Base-by-base conservation (phyloP, 2,888 invertebrate genomes). In the Isoperla grammatica region DNA sequence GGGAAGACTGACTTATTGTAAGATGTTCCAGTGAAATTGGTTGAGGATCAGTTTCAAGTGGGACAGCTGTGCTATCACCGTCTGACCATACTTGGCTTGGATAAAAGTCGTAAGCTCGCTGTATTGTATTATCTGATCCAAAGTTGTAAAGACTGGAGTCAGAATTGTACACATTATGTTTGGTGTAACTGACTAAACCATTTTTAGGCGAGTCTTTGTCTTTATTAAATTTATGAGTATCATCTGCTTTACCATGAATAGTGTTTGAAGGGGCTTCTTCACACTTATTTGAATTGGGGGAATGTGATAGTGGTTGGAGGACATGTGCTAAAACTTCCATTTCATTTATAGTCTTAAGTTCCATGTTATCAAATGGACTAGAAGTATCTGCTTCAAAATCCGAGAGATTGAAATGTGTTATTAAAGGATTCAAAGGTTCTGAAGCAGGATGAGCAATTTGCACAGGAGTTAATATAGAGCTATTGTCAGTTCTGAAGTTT, bases 381-480 rank as follows among this genome's bases (percentile, higher is more conserved):
- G 91, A 90, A 54, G 89, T 91, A 71, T 93, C 93, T 71, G 88
- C 85, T 74, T 95, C 95, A 78, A 95, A 95, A 74, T 95, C 94
- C 64, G 86, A 87, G 71, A 82, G 65, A 65, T 76, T 73, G 57
- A 76, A 68, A 61, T 62, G 56, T 65, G 65, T 71, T 69, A 37
- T 37, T 12, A 37, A 15, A 8, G 53, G 37, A n/a, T 17, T 39
- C n/a, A 17, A 12, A 12, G 39, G 19, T 53, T 53, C 39, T 9
- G 2, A 19, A 15, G 37, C 20, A 4, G 53, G 53, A 37, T 53
- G 53, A 5, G 39, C 39, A 20, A 64, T 63, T 17, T 64, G 65
- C 57, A 63, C 57, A 19, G 65, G 65, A 12, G 61, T 65, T 35
- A 66, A 56, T 46, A 66, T 66, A 19, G 63, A 61, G 29, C 53